Conservation (phyloP, 2,888 invertebrate species). For the Morinoia aosen region DNA sequence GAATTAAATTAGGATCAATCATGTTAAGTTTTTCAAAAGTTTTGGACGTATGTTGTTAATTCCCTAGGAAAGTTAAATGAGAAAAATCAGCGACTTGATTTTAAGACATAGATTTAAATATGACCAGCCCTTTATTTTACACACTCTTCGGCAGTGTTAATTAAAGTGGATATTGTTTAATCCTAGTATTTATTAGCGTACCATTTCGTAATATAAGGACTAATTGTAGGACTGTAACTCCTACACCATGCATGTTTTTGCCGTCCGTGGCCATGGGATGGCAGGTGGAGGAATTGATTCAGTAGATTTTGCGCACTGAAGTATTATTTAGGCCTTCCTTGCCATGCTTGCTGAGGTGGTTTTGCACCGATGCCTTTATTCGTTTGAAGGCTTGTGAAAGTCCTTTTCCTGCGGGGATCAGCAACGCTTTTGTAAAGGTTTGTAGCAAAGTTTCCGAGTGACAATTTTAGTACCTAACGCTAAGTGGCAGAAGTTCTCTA, state of each 20-base stretch:
- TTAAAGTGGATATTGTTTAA: not conserved
- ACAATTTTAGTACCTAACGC: not conserved
- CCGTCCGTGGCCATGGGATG: too few relatives aligned
- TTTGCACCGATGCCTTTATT: too few relatives aligned
- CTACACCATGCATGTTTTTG: too few relatives aligned
- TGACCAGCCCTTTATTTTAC: not conserved
- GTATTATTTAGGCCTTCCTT: too few relatives aligned
- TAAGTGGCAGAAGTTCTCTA: not conserved
- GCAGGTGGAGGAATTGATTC: too few relatives aligned
- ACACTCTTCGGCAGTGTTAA: not conserved
- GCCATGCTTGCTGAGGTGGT: too few relatives aligned
- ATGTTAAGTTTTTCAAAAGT: not conserved
- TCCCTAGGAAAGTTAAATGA: not conserved
- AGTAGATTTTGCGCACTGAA: too few relatives aligned
- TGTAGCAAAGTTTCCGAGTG: not conserved
- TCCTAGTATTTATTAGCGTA: not conserved
- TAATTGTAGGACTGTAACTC: not conserved
- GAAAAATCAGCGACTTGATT: not conserved
- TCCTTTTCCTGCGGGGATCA: not conserved
- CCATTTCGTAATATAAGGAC: constrained; percentile 2
- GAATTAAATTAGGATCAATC: too few relatives aligned
- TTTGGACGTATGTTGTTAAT: not conserved
- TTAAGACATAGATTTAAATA: not conserved
- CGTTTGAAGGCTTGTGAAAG: too few relatives aligned
- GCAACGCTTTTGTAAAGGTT: not conserved